Conservation (phyloP, 2,888 invertebrate species). For the Aspidiotus destructor region DNA sequence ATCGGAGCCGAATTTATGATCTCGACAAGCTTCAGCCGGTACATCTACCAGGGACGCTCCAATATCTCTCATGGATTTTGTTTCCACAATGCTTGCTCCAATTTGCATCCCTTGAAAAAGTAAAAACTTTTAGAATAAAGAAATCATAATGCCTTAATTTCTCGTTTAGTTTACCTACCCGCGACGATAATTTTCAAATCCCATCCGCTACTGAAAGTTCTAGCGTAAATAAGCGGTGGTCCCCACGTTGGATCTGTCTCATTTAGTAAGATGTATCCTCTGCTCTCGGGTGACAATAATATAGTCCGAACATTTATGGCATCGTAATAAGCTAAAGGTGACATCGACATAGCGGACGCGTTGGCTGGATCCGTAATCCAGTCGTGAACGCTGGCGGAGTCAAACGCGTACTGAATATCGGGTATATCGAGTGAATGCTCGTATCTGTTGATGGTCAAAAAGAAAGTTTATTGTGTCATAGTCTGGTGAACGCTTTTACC, state of each 20-base stretch:
- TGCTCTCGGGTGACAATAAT: conserved; percentile 53
- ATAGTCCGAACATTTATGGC: conserved; percentile 50
- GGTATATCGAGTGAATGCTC: conserved; percentile 43
- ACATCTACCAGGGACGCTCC: conserved; percentile 50
- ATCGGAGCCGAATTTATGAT: conserved; percentile 49
- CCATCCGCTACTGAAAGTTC: conserved; percentile 50
- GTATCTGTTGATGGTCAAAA: conserved; percentile 24
- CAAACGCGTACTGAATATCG: conserved; percentile 59
- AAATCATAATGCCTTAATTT: not conserved
- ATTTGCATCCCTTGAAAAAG: conserved; percentile 47
- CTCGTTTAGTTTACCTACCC: conserved; percentile 33
- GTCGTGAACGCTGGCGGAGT: conserved; percentile 50
- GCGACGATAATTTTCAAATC: conserved; percentile 44
- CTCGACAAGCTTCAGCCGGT: conserved; percentile 51
- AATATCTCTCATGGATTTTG: conserved; percentile 49
- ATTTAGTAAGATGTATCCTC: conserved; percentile 54
- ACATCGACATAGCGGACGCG: conserved; percentile 45
- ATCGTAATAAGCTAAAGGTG: conserved; percentile 52
- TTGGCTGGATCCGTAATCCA: conserved; percentile 51
- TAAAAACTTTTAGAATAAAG: not conserved
- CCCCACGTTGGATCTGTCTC: conserved; percentile 60
- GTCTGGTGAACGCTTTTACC: too few relatives aligned
- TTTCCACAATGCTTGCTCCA: conserved; percentile 50
- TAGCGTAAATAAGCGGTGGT: conserved; percentile 62
- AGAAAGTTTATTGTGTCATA: too few relatives aligned